phyloP scores from a whole-genome alignment of 2,113 vertebrate species.

The Myanophis thanlyinensis region DNA sequence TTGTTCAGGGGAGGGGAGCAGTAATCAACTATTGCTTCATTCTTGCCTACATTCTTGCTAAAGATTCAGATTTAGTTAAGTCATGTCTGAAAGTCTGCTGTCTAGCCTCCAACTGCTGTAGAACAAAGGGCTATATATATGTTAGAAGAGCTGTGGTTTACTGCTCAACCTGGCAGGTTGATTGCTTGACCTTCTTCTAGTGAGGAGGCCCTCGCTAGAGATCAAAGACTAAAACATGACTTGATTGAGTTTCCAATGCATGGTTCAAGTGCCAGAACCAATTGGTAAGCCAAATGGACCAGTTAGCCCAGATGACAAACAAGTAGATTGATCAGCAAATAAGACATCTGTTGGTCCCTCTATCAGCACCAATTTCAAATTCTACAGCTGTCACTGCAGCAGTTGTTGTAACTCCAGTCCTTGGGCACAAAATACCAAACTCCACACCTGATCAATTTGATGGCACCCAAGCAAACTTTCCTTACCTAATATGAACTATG shows the following conservation, averaged over 20 bases:
- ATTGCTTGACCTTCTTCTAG: not conserved
- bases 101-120: not conserved
- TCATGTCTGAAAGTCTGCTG: not conserved
- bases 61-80: not conserved
- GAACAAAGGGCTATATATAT: not conserved
- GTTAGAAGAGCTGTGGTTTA: not conserved
- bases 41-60: not conserved
- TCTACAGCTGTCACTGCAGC: not conserved
- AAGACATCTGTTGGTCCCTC: not conserved
- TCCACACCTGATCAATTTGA: not conserved
- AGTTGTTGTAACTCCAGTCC: not conserved
- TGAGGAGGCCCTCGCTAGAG: not conserved
- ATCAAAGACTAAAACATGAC: not conserved
- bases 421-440: not conserved
- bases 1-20: fast-evolving
- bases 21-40: not conserved
- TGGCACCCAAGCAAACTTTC: not conserved
- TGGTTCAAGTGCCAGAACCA: not conserved
- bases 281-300: not conserved
- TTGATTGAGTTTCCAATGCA: not conserved
- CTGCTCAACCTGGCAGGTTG: not conserved
- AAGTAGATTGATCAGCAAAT: not conserved
- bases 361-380: not conserved
- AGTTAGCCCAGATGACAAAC: not conserved
- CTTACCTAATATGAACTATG: not conserved